These are phyloP conservation scores for Lonchura striata DNA, from an alignment of 2,113 vertebrate species.

Conservation along the genomic window DNA sequence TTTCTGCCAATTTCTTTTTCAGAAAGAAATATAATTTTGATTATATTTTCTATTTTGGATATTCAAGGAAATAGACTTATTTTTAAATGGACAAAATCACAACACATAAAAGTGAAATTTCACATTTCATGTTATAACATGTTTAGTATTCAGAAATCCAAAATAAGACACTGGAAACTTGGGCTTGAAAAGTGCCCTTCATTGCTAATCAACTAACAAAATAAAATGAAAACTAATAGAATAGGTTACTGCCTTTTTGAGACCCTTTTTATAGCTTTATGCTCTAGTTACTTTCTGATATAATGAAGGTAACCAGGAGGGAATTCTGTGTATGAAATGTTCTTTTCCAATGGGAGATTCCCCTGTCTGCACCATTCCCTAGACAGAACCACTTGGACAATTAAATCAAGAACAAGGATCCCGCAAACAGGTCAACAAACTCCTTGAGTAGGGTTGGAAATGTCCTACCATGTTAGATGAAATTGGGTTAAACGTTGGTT, in stretches of 20 bases:
- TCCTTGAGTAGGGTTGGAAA: background rate
- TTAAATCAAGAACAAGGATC: background rate
- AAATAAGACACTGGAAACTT: background rate
- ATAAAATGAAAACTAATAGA: background rate
- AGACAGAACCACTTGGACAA: background rate
- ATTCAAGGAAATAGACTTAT: background rate
- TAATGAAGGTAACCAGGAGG: background rate
- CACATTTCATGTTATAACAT: background rate
- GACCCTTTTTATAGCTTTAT: background rate
- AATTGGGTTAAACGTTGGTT: background rate
- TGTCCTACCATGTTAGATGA: rapidly evolving
- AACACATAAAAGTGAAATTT: background rate
- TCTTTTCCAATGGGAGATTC: background rate
- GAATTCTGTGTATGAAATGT: background rate
- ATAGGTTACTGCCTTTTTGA: background rate
- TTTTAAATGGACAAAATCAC: background rate
- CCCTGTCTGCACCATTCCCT: background rate
- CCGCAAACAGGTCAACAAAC: background rate
- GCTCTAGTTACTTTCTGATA: background rate
- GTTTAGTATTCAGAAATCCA: background rate
- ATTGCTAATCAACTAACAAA: background rate
- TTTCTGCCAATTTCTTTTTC: background rate
- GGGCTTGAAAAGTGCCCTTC: background rate
- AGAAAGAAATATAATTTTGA: background rate
- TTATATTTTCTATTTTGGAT: background rate